phyloP scores from a whole-genome alignment of 2,113 vertebrate species.

The Austrofundulus limnaeus region DNA sequence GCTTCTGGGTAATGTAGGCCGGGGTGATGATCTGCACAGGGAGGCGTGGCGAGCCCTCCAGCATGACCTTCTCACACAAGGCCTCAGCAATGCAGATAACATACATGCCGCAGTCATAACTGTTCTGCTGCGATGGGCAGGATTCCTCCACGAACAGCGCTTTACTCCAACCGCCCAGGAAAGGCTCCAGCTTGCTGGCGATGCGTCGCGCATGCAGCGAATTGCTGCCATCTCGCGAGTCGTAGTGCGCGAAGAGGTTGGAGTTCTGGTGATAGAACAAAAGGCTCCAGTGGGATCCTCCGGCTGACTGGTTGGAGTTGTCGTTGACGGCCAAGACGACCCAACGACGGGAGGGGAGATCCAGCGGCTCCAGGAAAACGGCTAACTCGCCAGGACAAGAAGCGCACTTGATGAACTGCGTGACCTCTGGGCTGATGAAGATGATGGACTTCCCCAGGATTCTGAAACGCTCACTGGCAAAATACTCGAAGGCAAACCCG shows the following conservation, averaged over 20 bases:
- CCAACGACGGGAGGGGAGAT: conserved; percentile 80
- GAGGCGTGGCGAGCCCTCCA: conserved; percentile 70
- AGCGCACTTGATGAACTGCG: conserved; percentile 96
- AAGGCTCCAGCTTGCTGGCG: conserved; percentile 84
- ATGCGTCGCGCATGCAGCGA: conserved; percentile 86
- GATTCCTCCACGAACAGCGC: conserved; percentile 85
- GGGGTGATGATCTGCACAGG: conserved; percentile 86
- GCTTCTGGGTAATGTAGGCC: conserved; percentile 87
- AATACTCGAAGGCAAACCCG: conserved; percentile 95
- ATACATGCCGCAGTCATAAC: conserved; percentile 99
- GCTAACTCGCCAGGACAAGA: conserved; percentile 85
- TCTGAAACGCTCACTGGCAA: conserved; percentile 83
- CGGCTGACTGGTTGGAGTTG: conserved; percentile 89
- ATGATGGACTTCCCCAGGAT: conserved; percentile 76
- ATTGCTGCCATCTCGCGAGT: conserved; percentile 91
- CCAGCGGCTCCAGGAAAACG: conserved; percentile 89
- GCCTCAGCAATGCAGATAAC: conserved; percentile 92
- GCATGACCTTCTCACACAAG: conserved; percentile 81
- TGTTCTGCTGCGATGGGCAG: conserved; percentile 92
- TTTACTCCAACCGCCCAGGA: conserved; percentile 79
- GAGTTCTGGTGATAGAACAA: conserved; percentile 86
- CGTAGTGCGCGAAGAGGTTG: conserved; percentile 89
- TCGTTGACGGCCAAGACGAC: conserved; percentile 94
- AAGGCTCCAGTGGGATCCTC: conserved; percentile 96
- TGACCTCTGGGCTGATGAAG: conserved; percentile 94